Conservation (phyloP, 2,113 vertebrate species). For the Verasper variegatus region DNA sequence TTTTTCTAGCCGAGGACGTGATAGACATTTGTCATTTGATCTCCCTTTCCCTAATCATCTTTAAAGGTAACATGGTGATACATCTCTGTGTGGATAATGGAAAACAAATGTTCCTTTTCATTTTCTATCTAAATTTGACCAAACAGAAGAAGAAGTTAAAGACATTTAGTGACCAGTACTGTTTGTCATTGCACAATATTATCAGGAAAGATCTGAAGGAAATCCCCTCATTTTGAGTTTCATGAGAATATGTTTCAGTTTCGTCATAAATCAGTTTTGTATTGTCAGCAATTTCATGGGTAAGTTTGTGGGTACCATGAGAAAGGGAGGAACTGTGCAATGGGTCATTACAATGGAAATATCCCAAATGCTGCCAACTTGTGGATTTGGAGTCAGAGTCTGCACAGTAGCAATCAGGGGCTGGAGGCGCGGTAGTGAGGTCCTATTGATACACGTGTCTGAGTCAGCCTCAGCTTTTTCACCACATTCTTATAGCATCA, state of each 20-base stretch:
- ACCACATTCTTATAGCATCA: too few species aligned
- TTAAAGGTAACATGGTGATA: slow-evolving; percentile 58
- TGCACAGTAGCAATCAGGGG: too few species aligned
- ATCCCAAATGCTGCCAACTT: not conserved
- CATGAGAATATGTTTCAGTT: slow-evolving; percentile 11
- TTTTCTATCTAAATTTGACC: slow-evolving; percentile 17
- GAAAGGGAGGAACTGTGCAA: not conserved
- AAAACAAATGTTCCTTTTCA: slow-evolving; percentile 32
- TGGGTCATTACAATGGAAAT: not conserved
- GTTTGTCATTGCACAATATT: slow-evolving; percentile 48
- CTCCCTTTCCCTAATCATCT: slow-evolving; percentile 44
- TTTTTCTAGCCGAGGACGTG: not conserved
- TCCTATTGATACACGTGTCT: too few species aligned
- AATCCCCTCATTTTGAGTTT: slow-evolving; percentile 33
- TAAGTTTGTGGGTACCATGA: slow-evolving; percentile 15
- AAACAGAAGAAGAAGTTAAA: slow-evolving; percentile 26
- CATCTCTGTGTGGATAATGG: slow-evolving; percentile 63
- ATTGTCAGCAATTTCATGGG: slow-evolving; percentile 24
- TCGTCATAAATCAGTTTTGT: slow-evolving; percentile 10
- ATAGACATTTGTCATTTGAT: slow-evolving; percentile 3
- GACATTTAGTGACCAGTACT: not conserved
- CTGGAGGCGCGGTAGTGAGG: too few species aligned
- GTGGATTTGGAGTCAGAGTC: too few species aligned
- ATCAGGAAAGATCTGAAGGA: slow-evolving; percentile 39
- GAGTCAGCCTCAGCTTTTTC: too few species aligned